Evolutionary conservation across 2,888 invertebrate species (phyloP), one percentile per base, ranked within the genome.

Genomic region (Merodon equestris): DNA sequence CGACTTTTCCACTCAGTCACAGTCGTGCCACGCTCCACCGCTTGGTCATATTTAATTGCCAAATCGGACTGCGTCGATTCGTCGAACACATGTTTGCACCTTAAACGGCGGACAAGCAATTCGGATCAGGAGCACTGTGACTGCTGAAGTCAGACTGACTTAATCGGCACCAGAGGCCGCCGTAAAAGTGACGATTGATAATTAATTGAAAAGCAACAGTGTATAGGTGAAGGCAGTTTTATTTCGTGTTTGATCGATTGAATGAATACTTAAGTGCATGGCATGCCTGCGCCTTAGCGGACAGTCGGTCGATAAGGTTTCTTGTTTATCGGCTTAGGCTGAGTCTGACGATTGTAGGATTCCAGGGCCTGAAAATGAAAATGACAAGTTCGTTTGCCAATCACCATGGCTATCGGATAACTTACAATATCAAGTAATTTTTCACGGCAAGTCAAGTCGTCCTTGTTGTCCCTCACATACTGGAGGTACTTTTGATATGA

Each of bases 221-320:
- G 57, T 45, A 68, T 64, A 53, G 63, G 42, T 56, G 19, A 19
- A 18, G 34, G 19, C n/a, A 51, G 18, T 44, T 63, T 63, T 15
- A 34, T 64, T 64, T 53, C 9, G 19, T 48, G 12, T 48, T 19
- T 48, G 18, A n/a, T 48, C 19, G 27, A 27, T 27, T 48, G 2
- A 54, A 47, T 48, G 2, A 54, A 47, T 15, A 44, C 2, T 34
- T 34, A 18, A 14, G n/a, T 9, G 13, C 7, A 13, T 1, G 50
- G 13, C 7, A 13, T 1, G 50, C 15, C 14, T 42, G 19, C 18
- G 19, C 45, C 19, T 72, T 54, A 77, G 27, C 77, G 77, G 19
- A 72, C 38, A 1, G 67, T 72, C 27, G 72, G 72, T 13, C 68
- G 73, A 17, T 77, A 77, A 1, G 77, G 77, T 58, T 42, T 58